These are phyloP conservation scores for Chitala chitala DNA, from an alignment of 2,113 vertebrate genomes.

Conservation along the genomic window DNA sequence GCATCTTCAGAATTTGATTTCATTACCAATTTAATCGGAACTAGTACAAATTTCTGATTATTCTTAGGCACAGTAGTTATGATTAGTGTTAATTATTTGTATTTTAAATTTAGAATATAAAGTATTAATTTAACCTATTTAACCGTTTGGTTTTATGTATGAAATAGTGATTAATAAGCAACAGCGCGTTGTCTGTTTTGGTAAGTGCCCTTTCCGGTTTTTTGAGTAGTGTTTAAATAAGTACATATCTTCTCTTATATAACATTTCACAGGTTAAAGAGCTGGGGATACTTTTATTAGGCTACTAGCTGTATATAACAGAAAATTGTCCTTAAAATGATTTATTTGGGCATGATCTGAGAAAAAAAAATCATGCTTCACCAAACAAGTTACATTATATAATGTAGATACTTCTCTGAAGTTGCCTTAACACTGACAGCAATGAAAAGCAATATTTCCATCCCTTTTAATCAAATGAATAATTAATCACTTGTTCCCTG, in stretches of 20 bases:
- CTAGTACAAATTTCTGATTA: neutral
- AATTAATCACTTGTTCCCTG: neutral
- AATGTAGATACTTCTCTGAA: neutral
- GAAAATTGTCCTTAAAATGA: neutral
- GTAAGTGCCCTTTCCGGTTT: too few relatives aligned
- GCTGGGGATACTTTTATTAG: too few relatives aligned
- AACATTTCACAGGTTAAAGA: too few relatives aligned
- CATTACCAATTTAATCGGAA: neutral
- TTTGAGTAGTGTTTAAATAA: neutral
- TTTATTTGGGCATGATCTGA: neutral
- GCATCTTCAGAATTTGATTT: neutral
- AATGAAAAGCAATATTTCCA: neutral
- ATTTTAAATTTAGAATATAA: too few relatives aligned
- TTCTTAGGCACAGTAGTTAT: neutral
- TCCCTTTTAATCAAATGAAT: constrained; percentile 4
- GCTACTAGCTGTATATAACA: neutral
- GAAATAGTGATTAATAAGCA: too few relatives aligned
- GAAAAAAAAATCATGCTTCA: neutral
- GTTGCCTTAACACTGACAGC: neutral
- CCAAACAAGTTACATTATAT: neutral
- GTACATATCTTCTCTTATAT: too few relatives aligned
- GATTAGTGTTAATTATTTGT: too few relatives aligned
- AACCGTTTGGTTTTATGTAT: too few relatives aligned
- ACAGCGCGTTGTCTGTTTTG: too few relatives aligned
- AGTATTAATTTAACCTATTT: too few relatives aligned